These are phyloP conservation scores for Scalopus aquaticus DNA, from an alignment of 2,113 vertebrate genomes.

Conservation along the genomic window DNA sequence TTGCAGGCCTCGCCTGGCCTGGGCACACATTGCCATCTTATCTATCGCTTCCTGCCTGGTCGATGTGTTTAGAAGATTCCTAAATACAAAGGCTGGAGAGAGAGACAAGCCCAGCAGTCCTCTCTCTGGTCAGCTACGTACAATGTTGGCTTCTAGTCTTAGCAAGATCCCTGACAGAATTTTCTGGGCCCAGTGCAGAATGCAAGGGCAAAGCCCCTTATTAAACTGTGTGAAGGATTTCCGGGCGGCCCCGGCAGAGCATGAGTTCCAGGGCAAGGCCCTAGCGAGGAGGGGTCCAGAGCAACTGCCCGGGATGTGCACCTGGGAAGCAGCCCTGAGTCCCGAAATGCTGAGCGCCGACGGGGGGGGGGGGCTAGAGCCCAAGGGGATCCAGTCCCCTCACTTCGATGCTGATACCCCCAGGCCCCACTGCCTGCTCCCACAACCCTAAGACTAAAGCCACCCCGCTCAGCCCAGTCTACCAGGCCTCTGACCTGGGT, in stretches of 20 bases:
- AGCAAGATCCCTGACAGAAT: background rate
- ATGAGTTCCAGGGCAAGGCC: background rate
- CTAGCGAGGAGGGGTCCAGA: background rate
- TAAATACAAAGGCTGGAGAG: no score
- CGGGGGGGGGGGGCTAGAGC: background rate
- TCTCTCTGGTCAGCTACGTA: fast-evolving
- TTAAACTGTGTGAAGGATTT: background rate
- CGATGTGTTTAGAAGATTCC: background rate
- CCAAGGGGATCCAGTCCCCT: no score
- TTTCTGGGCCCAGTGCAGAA: background rate
- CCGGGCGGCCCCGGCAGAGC: background rate
- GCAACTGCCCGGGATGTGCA: fast-evolving
- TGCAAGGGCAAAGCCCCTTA: background rate
- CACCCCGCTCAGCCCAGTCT: background rate
- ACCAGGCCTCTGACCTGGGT: background rate
- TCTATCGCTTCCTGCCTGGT: background rate
- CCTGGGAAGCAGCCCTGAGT: no score
- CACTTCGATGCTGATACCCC: background rate
- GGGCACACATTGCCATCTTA: background rate
- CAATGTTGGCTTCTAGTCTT: background rate
- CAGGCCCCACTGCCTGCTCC: background rate
- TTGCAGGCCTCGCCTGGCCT: background rate
- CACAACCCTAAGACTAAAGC: background rate
- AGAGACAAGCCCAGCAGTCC: no score
- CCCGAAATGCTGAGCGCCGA: no score